Conservation (phyloP, 1,140 invertebrate species). For the Trichonephila clavata region DNA sequence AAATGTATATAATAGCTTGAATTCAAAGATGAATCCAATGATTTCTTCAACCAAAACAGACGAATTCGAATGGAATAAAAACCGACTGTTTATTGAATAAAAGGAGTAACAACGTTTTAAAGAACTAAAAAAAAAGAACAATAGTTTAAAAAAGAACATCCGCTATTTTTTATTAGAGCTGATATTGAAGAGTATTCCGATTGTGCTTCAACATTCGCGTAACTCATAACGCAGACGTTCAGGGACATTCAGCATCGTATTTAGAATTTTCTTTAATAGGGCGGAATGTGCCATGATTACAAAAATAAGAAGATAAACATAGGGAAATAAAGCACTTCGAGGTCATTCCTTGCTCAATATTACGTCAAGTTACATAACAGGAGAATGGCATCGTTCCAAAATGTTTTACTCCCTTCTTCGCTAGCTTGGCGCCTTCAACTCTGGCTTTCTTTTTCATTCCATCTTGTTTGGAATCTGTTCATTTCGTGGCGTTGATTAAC, state of each 20-base stretch:
- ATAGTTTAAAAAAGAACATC: too few relatives aligned
- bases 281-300: background rate
- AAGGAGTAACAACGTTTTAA: too few relatives aligned
- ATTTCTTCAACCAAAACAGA: too few relatives aligned
- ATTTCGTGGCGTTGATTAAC: constrained; percentile 3
- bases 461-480: background rate
- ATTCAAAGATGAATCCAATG: too few relatives aligned
- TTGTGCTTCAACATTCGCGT: too few relatives aligned
- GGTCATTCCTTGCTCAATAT: constrained; percentile 20
- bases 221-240: background rate
- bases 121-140: too few relatives aligned
- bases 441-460: background rate
- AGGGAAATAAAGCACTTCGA: background rate
- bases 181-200: too few relatives aligned
- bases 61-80: too few relatives aligned
- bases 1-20: too few relatives aligned
- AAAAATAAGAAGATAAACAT: constrained; percentile 18
- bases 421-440: constrained; percentile 19
- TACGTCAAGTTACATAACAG: constrained; percentile 38
- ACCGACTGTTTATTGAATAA: too few relatives aligned
- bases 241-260: background rate
- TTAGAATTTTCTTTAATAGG: background rate
- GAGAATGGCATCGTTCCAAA: constrained; percentile 12
- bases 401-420: background rate
- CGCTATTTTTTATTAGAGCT: too few relatives aligned